A percentile compares a stretch with the other conserved stretches of the same genome.
These are phyloP conservation scores for Callopanchax toddi DNA, from an alignment of 2,113 vertebrate species.

Conservation along the genomic window DNA sequence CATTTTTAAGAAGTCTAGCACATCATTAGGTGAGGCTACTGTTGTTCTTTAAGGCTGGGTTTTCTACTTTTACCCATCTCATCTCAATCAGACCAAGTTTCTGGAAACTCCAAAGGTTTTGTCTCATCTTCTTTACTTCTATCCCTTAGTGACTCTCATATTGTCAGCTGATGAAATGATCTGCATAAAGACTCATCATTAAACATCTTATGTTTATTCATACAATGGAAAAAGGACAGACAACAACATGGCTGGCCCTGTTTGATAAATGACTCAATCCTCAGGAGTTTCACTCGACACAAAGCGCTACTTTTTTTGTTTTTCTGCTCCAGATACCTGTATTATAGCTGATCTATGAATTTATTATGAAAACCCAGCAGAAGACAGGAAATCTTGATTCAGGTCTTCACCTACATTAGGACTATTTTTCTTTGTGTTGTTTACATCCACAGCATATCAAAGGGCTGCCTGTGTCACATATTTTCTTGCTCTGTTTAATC, in stretches of 20 bases:
- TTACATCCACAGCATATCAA: no score
- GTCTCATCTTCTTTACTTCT: not conserved
- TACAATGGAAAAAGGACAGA: slow-evolving; percentile 2
- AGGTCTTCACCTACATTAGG: no score
- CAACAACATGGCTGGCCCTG: slow-evolving; percentile 10
- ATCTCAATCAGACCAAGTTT: not conserved
- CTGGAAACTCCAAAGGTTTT: not conserved
- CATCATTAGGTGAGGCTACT: slow-evolving; percentile 3
- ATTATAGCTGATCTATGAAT: no score
- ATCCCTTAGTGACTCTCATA: slow-evolving; percentile 20
- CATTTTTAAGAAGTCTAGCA: slow-evolving; percentile 20
- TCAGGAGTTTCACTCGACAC: not conserved
- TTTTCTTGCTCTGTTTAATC: slow-evolving; percentile 8
- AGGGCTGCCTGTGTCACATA: no score
- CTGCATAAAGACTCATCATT: slow-evolving; percentile 32
- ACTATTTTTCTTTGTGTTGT: no score
- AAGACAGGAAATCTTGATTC: no score
- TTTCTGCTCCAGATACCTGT: no score
- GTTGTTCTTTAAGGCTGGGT: not conserved
- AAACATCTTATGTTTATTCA: slow-evolving; percentile 48
- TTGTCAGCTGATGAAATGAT: slow-evolving; percentile 36
- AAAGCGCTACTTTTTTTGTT: no score
- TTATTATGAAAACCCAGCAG: no score
- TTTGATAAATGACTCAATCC: slow-evolving; percentile 30
- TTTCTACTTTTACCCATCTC: no score